Evolutionary conservation across 2,113 vertebrate genomes (phyloP).

Genomic region (Dromas ardeola): DNA sequence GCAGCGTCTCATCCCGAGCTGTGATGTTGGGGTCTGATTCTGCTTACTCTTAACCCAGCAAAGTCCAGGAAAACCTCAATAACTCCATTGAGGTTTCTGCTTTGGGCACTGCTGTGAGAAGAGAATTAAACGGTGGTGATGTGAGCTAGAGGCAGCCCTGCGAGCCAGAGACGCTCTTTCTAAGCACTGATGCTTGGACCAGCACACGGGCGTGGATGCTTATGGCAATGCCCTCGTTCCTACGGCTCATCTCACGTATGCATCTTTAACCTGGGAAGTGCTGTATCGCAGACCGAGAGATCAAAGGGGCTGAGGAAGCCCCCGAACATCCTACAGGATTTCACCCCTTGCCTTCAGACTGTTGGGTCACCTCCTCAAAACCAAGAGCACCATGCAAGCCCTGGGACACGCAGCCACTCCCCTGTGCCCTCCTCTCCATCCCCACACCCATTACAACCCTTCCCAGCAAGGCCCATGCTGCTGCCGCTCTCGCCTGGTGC

Average conservation of each 20-base stretch:
- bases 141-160: neutral
- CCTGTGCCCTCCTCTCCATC: neutral
- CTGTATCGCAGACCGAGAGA: rapidly evolving
- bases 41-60: neutral
- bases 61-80: neutral
- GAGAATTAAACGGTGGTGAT: rapidly evolving
- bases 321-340: neutral
- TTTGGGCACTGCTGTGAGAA: neutral
- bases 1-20: neutral
- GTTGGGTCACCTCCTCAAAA: neutral
- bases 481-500: neutral
- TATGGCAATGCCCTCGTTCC: neutral
- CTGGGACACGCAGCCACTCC: neutral
- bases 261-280: neutral
- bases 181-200: neutral
- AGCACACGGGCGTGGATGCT: neutral
- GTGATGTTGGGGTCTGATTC: neutral
- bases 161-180: neutral
- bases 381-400: rapidly evolving
- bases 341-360: neutral
- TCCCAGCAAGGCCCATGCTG: neutral
- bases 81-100: neutral
- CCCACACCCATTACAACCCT: neutral
- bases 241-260: rapidly evolving
- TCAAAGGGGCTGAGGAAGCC: neutral